Percentiles rank a stretch among this genome's conserved stretches.
Conservation (phyloP, 2,113 vertebrate genomes). For the Dissostichus mawsoni region DNA sequence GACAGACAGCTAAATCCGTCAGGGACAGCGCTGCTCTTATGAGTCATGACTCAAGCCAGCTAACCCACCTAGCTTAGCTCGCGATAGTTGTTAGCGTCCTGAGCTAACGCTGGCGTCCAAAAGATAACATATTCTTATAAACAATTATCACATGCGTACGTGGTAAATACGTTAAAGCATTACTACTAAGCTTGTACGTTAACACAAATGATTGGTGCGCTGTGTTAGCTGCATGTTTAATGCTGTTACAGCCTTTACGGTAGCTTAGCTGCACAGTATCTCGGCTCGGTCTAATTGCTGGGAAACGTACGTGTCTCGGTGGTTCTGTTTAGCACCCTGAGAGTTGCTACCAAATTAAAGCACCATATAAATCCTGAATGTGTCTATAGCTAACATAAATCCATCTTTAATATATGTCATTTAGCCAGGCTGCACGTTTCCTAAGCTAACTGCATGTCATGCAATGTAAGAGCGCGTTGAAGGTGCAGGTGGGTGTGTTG, state of each 20-base stretch:
- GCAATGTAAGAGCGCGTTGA: neutral
- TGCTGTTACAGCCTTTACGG: neutral
- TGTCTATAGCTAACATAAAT: no score
- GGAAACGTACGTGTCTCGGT: slow-evolving; percentile 20
- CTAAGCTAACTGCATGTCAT: neutral
- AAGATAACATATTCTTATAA: neutral
- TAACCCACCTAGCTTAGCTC: slow-evolving; percentile 73
- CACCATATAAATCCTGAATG: neutral
- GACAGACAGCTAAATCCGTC: neutral
- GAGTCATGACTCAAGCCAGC: slow-evolving; percentile 70
- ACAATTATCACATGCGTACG: fast-evolving
- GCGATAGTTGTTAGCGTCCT: slow-evolving; percentile 36
- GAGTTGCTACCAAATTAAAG: neutral
- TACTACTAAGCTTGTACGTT: fast-evolving
- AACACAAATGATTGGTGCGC: fast-evolving
- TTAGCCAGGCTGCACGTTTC: neutral
- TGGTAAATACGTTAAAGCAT: no score
- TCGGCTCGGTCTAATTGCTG: slow-evolving; percentile 81
- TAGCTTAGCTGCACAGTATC: slow-evolving; percentile 33
- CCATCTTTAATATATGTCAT: neutral
- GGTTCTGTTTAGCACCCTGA: neutral
- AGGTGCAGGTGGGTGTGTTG: slow-evolving; percentile 20
- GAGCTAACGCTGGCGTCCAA: slow-evolving; percentile 44
- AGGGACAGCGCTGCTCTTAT: slow-evolving; percentile 10
- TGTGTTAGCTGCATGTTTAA: neutral